phyloP scores from a whole-genome alignment of 2,113 vertebrate genomes.

The Cavia porcellus region DNA sequence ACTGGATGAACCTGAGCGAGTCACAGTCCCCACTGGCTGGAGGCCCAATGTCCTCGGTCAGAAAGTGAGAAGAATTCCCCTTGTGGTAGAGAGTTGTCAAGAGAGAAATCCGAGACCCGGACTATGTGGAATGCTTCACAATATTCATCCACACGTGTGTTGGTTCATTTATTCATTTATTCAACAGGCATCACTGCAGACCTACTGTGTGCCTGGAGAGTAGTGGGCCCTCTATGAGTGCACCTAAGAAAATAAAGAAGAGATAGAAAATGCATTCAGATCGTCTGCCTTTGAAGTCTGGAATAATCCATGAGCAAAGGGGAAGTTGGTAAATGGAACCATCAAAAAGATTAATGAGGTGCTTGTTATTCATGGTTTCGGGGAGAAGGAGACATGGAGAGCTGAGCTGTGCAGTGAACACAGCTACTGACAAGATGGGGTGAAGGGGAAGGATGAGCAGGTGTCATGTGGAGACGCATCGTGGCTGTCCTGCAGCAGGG shows the following conservation, averaged over 20 bases:
- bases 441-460: background rate
- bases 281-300: slow-evolving; percentile 11
- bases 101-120: background rate
- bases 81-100: background rate
- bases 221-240: background rate
- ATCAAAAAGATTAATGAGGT: background rate
- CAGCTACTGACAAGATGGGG: background rate
- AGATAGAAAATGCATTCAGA: background rate
- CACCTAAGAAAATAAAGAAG: background rate
- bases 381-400: background rate
- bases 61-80: background rate
- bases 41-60: background rate
- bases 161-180: background rate
- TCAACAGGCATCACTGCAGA: background rate
- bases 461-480: background rate
- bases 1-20: background rate
- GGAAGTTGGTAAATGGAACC: background rate
- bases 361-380: background rate
- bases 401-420: background rate
- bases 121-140: background rate
- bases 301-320: background rate
- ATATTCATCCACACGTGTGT: background rate
- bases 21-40: background rate
- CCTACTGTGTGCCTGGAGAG: background rate
- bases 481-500: background rate